phyloP scores from a whole-genome alignment of 2,113 vertebrate species.

The Leptobrachium leishanense region DNA sequence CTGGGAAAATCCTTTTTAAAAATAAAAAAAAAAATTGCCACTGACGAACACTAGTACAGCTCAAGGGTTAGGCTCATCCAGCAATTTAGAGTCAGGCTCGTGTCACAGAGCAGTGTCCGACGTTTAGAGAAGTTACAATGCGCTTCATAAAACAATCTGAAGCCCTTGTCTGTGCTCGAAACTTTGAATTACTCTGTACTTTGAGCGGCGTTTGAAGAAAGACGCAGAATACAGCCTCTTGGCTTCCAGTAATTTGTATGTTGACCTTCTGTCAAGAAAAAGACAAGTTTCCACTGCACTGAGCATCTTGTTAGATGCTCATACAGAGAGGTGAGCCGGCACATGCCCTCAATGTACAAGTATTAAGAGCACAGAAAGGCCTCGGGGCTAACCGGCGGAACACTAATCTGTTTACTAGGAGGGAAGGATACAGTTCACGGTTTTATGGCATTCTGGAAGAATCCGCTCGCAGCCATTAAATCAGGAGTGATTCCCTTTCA shows the following conservation, averaged over 20 bases:
- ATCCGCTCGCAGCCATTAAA: too few relatives aligned
- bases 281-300: background rate
- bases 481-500: too few relatives aligned
- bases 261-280: constrained; percentile 17
- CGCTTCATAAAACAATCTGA: too few relatives aligned
- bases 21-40: too few relatives aligned
- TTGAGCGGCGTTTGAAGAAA: background rate
- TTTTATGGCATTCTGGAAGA: background rate
- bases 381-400: background rate
- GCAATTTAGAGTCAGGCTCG: too few relatives aligned
- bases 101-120: too few relatives aligned
- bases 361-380: constrained; percentile 2
- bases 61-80: too few relatives aligned
- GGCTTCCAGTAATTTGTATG: constrained; percentile 22
- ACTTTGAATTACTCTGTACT: background rate
- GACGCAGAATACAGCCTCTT: background rate
- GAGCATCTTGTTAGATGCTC: constrained; percentile 3
- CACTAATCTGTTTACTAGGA: background rate
- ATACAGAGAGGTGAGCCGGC: constrained; percentile 7
- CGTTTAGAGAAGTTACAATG: too few relatives aligned
- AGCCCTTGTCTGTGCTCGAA: too few relatives aligned
- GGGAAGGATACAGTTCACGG: background rate
- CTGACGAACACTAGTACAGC: too few relatives aligned
- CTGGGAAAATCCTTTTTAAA: too few relatives aligned
- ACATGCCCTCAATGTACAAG: background rate